Base-by-base conservation (phyloP, 2,797 vertebrate species). In the Rhinatrema bivittatum region DNA sequence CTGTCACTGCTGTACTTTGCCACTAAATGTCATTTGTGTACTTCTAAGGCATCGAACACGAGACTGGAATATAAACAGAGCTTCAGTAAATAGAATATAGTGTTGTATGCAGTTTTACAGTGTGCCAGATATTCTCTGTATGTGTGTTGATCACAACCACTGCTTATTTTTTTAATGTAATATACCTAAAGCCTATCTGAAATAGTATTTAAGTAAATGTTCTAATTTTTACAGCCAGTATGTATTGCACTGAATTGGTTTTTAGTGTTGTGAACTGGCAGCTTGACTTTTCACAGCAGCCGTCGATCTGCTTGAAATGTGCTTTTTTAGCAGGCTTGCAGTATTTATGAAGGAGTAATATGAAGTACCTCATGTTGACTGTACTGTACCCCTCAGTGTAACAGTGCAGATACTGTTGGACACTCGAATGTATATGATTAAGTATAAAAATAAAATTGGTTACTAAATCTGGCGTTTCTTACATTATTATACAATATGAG, bases 341-440 rank as follows among this genome's bases (percentile, higher is more conserved):
- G 79, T 79, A 81, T 84, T 76, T 82, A 81, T 77, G 74, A 87
- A 76, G 66, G 72, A 79, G 75, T 77, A 78, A 79, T 72, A 76
- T 73, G 53, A 78, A 81, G 76, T 79, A 81, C 81, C 78, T 83
- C 79, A 82, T 76, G 70, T 76, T 70, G 74, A 81, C 76, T 84
- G 72, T 83, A 88, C 78, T 81, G 85, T 89, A 88, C 82, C 16
- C 78, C 90, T 78, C 76, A 76, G 76, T 86, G 81, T 86, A 84
- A 82, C 84, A 81, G 84, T 87, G 80, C 85, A 84, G 84, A 85
- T 82, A 73, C 76, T 75, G 76, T 78, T 79, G 87, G 90, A 93
- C 87, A 78, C 66, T 82, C 80, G 90, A 94, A 94, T 92, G 89
- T 97, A 90, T 90, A 79, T 82, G 85, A 81, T 82, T 42, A 15